Evolutionary conservation across 2,113 vertebrate genomes (phyloP), one percentile per base, ranked within the genome.

Genomic region (Meriones unguiculatus): DNA sequence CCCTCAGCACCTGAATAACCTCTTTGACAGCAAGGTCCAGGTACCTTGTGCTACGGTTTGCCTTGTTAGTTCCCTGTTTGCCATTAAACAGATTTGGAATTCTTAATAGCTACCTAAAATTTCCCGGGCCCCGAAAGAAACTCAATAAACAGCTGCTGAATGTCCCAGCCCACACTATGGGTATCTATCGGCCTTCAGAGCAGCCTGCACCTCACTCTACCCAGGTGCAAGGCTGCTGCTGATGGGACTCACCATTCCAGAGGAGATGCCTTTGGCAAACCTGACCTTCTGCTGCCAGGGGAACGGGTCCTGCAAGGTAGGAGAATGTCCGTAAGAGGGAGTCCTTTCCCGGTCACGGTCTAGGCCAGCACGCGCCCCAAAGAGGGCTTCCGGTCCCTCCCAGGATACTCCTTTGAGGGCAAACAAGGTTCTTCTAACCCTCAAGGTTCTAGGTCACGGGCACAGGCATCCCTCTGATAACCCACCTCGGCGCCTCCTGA

Each of bases 201-300:
- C 59, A 70, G 75, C 15, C 75, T 0, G 7, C 6, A 57, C 32
- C 13, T 90, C 65, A 52, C 69, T 64, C 5, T 35, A 54, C 17
- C 20, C n/a, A 24, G 0, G 2, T 1, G 32, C 38, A 88, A 72
- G 38, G 73, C 10, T 89, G 28, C 10, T 89, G 28, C 2, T 54
- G 87, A 54, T 4, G 50, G 15, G 5, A 98, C 99, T 99, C 98
- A 99, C 99, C 99, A 99, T 99, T 98, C 99, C 99, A 54, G 99
- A 99, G 28, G 99, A 99, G 72, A 99, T 99, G 98, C 99, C 99
- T 98, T 99, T 99, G 96, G 99, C 99, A 98, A 99, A 99, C 97
- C 99, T 99, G 98, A 99, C 99, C 93, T 99, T 99, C 98, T 99
- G 99, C 91, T 99, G 98, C 99, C 99, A 99, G 96, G 99, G 99